A percentile compares a stretch with the other conserved stretches of the same genome.
Conservation (phyloP, 2,888 invertebrate genomes). For the Pinctada fucata region DNA sequence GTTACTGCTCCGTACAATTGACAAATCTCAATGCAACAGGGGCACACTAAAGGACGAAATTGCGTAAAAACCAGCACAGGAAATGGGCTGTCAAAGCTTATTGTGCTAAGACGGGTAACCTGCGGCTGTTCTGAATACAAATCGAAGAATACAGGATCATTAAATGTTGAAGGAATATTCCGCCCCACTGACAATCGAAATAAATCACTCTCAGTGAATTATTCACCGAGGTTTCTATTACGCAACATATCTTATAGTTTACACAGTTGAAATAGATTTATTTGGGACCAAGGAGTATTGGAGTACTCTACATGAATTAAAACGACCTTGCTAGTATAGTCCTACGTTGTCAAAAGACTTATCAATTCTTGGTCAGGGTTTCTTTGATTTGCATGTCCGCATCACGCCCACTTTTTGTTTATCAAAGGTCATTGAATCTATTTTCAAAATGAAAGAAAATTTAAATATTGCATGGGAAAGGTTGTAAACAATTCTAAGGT, state of each 20-base stretch:
- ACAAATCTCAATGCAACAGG: not conserved
- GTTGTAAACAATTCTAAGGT: too few species aligned
- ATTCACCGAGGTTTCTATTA: not conserved
- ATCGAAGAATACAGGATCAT: not conserved
- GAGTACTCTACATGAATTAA: not conserved
- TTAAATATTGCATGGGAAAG: too few species aligned
- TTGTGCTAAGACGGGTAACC: not conserved
- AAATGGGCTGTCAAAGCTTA: not conserved
- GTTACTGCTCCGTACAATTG: too few species aligned
- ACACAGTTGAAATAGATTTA: not conserved
- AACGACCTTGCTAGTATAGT: too few species aligned
- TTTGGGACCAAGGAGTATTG: not conserved
- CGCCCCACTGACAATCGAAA: not conserved
- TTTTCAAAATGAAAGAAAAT: too few species aligned
- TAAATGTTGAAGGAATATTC: not conserved
- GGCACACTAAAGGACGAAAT: not conserved
- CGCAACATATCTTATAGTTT: not conserved
- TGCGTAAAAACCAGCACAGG: not conserved
- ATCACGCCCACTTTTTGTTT: too few species aligned
- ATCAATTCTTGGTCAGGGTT: too few species aligned
- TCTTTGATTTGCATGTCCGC: too few species aligned
- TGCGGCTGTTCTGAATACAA: not conserved
- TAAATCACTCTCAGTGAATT: constrained; percentile 2
- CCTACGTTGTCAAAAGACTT: too few species aligned
- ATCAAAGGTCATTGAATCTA: too few species aligned